Evolutionary conservation across 2,113 vertebrate genomes (phyloP).

Genomic region (Rissa tridactyla): DNA sequence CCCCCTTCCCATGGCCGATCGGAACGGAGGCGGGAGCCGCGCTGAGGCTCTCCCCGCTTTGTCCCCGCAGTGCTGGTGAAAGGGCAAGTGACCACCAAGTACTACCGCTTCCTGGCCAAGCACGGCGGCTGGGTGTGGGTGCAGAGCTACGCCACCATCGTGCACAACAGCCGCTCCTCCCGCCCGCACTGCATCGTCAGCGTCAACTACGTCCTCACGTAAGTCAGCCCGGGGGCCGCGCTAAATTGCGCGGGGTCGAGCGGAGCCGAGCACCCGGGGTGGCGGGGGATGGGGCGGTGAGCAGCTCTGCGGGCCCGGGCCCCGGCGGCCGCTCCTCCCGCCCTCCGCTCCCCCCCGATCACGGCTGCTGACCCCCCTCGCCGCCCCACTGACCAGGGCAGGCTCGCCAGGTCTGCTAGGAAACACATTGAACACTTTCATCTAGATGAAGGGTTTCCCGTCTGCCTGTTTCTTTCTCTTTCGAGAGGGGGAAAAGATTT

Average conservation of each 20-base stretch:
- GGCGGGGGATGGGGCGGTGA: not conserved
- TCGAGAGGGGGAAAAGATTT: conserved; percentile 46
- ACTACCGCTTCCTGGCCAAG: conserved; percentile 96
- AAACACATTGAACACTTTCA: conserved; percentile 26
- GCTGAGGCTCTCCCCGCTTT: not conserved
- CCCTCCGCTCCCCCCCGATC: too few species aligned
- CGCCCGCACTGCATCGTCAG: conserved; percentile 98
- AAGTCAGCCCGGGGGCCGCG: conserved; percentile 66
- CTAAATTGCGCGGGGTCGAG: not conserved
- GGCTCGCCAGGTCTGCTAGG: conserved; percentile 15
- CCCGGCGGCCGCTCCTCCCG: not conserved
- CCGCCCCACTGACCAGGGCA: not conserved
- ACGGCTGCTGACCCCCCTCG: not conserved
- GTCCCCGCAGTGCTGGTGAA: conserved; percentile 88
- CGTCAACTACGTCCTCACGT: conserved; percentile 99
- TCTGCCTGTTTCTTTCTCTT: conserved; percentile 16
- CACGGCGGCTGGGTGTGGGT: conserved; percentile 98
- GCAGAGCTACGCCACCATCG: conserved; percentile 96
- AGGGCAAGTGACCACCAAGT: conserved; percentile 97
- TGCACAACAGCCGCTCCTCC: conserved; percentile 97
- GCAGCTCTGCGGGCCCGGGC: not conserved
- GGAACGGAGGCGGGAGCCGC: not conserved
- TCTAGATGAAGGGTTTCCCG: conserved; percentile 51
- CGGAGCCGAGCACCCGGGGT: not conserved
- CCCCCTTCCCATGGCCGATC: not conserved